A percentile compares a stretch with the other conserved stretches of the same genome.
phyloP scores from a whole-genome alignment of 2,888 invertebrate species.

The Himalopsyche japonica region DNA sequence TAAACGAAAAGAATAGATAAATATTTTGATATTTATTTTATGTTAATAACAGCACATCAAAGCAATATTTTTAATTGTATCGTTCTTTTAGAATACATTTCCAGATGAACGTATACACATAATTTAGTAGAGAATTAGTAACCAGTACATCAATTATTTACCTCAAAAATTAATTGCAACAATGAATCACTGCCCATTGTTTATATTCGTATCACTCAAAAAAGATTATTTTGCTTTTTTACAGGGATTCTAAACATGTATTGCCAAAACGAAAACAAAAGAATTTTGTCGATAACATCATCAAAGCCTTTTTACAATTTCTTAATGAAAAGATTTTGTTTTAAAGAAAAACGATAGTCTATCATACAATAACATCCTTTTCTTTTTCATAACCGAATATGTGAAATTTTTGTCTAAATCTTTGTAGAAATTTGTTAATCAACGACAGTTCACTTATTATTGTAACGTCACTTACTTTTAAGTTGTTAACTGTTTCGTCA shows the following conservation, averaged over 20 bases:
- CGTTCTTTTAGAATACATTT: constrained; percentile 7
- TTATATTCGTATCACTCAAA: constrained; percentile 23
- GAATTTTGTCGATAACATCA: too few relatives aligned
- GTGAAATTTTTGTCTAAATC: too few relatives aligned
- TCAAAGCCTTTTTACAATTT: too few relatives aligned
- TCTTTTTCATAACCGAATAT: too few relatives aligned
- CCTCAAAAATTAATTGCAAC: constrained; percentile 19
- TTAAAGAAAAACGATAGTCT: too few relatives aligned
- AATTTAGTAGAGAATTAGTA: constrained; percentile 11
- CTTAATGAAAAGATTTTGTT: too few relatives aligned
- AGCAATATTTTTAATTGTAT: constrained; percentile 20
- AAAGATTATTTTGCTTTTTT: not conserved
- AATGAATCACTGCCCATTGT: not conserved
- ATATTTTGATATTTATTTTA: constrained; percentile 5
- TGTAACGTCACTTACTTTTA: too few relatives aligned
- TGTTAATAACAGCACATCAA: constrained; percentile 11
- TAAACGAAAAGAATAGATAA: not conserved
- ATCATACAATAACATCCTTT: too few relatives aligned
- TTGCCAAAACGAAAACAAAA: not conserved
- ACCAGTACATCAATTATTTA: constrained; percentile 15
- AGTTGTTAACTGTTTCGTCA: too few relatives aligned
- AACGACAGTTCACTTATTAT: too few relatives aligned
- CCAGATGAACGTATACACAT: not conserved
- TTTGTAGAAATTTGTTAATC: too few relatives aligned
- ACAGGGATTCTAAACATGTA: not conserved